phyloP scores from a whole-genome alignment of 2,797 vertebrate species.

The Acipenser ruthenus region DNA sequence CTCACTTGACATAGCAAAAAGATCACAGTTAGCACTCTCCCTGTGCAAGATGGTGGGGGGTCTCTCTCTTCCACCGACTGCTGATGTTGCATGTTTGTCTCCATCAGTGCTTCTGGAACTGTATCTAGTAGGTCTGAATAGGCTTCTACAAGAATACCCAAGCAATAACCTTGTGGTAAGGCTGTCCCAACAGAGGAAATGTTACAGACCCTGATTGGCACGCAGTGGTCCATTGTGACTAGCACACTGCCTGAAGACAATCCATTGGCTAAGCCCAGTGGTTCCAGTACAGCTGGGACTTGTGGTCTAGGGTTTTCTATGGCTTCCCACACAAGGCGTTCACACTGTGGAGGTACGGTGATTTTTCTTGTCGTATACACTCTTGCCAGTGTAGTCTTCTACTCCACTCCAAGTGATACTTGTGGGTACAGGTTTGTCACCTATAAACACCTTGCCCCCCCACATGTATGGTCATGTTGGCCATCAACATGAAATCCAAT shows the following conservation, averaged over 20 bases:
- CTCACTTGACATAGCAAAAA: background rate
- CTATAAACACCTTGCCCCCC: constrained; percentile 15
- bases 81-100: no score
- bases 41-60: background rate
- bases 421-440: background rate
- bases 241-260: constrained; percentile 12
- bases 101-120: background rate
- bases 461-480: constrained; percentile 15
- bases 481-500: constrained; percentile 8
- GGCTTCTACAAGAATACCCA: constrained; percentile 12
- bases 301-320: constrained; percentile 19
- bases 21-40: background rate
- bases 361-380: constrained; percentile 1
- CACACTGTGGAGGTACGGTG: constrained; percentile 7
- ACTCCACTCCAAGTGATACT: background rate
- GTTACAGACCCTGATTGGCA: constrained; percentile 16
- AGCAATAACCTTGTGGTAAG: constrained; percentile 6
- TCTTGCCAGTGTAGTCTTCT: constrained; percentile 7
- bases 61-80: no score
- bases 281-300: constrained; percentile 16
- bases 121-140: background rate
- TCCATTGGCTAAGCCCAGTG: constrained; percentile 10
- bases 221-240: constrained; percentile 8
- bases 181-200: constrained; percentile 5
- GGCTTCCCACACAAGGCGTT: constrained; percentile 19